Percentiles rank a stretch among this genome's conserved stretches.
These are phyloP conservation scores for Thripadectes ignobilis DNA, from an alignment of 2,797 vertebrate genomes.

Conservation along the genomic window DNA sequence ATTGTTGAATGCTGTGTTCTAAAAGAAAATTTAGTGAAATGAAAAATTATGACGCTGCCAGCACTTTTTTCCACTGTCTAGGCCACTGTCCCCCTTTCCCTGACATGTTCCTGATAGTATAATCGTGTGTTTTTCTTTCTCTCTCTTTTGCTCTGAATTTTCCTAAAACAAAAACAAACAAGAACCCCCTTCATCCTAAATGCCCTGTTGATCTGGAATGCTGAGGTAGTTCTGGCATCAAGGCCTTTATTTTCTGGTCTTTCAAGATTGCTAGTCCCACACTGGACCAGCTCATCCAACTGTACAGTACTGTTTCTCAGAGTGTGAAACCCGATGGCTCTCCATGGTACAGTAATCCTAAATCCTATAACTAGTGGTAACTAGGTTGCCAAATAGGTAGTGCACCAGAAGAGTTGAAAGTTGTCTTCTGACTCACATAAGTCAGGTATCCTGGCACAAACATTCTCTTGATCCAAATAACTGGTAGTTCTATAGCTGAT, in stretches of 20 bases:
- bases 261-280: neutral
- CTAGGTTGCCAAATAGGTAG: neutral
- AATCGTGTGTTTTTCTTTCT: neutral
- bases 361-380: neutral
- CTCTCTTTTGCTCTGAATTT: neutral
- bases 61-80: neutral
- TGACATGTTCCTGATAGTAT: neutral
- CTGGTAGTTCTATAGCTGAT: neutral
- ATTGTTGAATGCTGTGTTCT: neutral
- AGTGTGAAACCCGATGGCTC: neutral
- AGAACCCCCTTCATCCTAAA: neutral
- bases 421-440: neutral
- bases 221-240: neutral
- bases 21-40: neutral
- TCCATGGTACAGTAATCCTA: neutral
- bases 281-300: neutral
- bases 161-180: neutral
- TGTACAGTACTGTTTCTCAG: neutral
- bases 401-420: neutral
- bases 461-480: neutral
- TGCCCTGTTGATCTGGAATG: neutral
- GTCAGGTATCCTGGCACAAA: neutral
- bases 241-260: neutral
- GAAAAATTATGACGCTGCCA: neutral
- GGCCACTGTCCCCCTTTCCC: neutral